These are phyloP conservation scores for Leucoma salicis DNA, from an alignment of 2,888 invertebrate genomes.

Conservation along the genomic window DNA sequence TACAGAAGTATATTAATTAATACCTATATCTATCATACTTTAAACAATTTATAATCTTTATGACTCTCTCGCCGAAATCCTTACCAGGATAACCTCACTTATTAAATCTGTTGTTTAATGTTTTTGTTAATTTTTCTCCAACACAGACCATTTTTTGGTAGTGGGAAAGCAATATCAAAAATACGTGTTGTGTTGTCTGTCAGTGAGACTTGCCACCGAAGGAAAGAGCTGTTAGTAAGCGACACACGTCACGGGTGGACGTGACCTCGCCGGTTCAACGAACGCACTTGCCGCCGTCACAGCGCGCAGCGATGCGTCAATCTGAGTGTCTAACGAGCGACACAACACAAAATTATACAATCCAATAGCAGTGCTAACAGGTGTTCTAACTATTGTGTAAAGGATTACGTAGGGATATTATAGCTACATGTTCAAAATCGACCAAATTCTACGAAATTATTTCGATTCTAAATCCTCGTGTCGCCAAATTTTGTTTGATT, in stretches of 20 bases:
- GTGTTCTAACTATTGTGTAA: constrained; percentile 10
- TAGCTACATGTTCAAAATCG: background rate
- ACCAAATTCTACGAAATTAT: no score
- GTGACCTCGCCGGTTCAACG: constrained; percentile 80
- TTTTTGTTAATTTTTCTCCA: no score
- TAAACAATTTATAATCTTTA: no score
- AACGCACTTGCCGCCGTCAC: constrained; percentile 64
- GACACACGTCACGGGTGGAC: constrained; percentile 68
- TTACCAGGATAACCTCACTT: no score
- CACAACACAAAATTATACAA: constrained; percentile 32
- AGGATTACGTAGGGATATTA: background rate
- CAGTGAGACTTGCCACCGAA: constrained; percentile 34
- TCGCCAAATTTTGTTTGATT: no score
- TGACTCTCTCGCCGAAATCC: no score
- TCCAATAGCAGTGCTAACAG: constrained; percentile 23
- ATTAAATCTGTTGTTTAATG: no score
- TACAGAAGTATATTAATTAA: no score
- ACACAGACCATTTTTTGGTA: no score
- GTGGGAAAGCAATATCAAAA: constrained; percentile 12
- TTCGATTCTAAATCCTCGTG: no score
- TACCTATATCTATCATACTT: no score
- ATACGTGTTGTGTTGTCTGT: constrained; percentile 15
- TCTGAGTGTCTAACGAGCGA: constrained; percentile 40
- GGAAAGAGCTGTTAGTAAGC: constrained; percentile 50
- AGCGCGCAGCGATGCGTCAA: constrained; percentile 67